Base-by-base conservation (phyloP, 2,888 invertebrate genomes). In the Acrobasis repandana region DNA sequence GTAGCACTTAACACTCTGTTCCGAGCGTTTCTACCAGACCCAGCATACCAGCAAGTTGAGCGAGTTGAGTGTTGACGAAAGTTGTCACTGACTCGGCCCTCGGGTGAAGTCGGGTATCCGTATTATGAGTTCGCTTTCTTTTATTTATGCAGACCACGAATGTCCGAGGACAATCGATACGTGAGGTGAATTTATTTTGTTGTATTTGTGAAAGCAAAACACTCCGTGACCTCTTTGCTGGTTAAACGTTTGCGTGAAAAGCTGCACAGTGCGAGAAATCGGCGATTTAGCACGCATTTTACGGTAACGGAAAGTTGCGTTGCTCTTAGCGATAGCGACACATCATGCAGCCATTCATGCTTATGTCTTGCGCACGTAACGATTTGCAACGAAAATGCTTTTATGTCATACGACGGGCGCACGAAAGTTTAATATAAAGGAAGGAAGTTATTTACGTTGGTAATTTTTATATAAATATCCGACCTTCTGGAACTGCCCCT, bases 171-270 rank as follows among this genome's bases (percentile, higher is more conserved):
- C 90, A 90, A 90, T 91, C 91, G 82, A 90, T 90, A 91, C 91
- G 91, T 92, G 92, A 88, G 85, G 86, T 86, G 92, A 91, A 92
- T 92, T 91, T 90, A 91, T 90, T 92, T 91, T 85, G 88, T 89
- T 86, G 85, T 90, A 82, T 90, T 91, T 90, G 91, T 91, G 91
- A 92, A 92, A 91, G 91, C 91, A 86, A 85, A 86, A 88, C 88
- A 79, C 79, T 83, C 80, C 75, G 77, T 90, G 91, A 90, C 92
- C 90, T 86, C 88, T 87, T 91, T 90, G 86, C 73, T 79, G 72
- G 81, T 82, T 78, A 83, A 87, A 82, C 79, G 85, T 86, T 86
- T 85, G 85, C 86, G 86, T 85, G 87, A 86, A 89, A 86, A 87
- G 83, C 80, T 85, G 82, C 77, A 78, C 77, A 74, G 75, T 77